Base-by-base conservation (phyloP, 2,888 invertebrate species). In the Cartodere bifasciata region DNA sequence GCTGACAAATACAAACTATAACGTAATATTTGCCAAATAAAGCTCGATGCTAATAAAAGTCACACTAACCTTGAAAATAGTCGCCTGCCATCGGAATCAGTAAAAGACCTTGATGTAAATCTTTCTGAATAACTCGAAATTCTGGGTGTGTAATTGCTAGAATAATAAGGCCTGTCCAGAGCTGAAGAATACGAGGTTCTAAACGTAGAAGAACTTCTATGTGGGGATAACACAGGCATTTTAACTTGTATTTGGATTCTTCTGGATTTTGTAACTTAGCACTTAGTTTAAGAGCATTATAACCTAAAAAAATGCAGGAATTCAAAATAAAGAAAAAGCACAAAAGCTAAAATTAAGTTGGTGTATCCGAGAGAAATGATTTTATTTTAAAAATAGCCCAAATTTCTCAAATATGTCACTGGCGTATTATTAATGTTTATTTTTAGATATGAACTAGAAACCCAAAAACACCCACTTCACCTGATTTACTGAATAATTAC, bases 171-270 rank as follows among this genome's bases (percentile, higher is more conserved):
- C 44, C 70, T 65, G 37, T 71, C 70, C 10, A 69, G 49, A 23
- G 62, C 62, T 6, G 67, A 46, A 0, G 70, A 67, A 13, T 72
- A 64, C 16, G 68, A 64, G 3, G 56, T 53, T 10, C 55, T 55
- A 31, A 33, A 64, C 49, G 53, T 53, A 53, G 34, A 48, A 26
- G 64, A 60, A 16, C 67, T 65, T 21, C 70, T 55, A 15, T 70
- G 68, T 3, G 72, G 72, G 10, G 70, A 70, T 4, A 70, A 63
- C 26, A 70, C 70, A 41, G 71, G 70, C 71, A 72, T 71, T 24
- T 31, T 48, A n/a, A n/a, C n/a, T n/a, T n/a, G n/a, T n/a, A 7
- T 7, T 23, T 11, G 10, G 10, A 6, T 23, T 23, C 24, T 9
- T 11, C 20, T 32, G 22, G 28, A 15, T 28, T 22, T 28, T 22